Conservation (phyloP, 1,140 invertebrate genomes). For the Eupristina koningsbergeri region DNA sequence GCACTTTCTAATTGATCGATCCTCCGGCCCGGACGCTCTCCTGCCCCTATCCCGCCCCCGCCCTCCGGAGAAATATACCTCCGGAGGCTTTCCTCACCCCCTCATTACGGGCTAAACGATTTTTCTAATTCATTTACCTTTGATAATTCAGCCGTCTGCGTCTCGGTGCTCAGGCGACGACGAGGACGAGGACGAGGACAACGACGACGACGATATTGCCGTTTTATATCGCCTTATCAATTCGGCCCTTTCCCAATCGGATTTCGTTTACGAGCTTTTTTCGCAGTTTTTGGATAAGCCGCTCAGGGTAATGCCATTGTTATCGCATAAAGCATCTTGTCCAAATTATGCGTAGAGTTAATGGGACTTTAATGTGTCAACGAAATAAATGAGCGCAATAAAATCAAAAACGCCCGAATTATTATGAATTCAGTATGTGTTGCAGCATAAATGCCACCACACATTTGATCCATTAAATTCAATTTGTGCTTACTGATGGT, state of each 20-base stretch:
- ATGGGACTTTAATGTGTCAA: too few species aligned
- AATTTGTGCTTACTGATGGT: background rate
- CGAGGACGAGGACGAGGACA: too few species aligned
- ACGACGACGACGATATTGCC: too few species aligned
- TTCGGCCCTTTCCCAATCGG: too few species aligned
- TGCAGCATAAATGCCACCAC: too few species aligned
- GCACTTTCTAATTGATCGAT: conserved; percentile 49
- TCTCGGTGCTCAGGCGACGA: too few species aligned
- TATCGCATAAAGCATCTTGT: background rate
- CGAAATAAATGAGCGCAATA: too few species aligned
- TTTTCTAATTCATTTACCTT: conserved; percentile 31
- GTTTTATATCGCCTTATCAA: too few species aligned
- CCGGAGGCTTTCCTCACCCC: background rate
- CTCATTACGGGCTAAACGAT: conserved; percentile 23
- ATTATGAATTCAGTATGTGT: too few species aligned
- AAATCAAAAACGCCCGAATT: too few species aligned
- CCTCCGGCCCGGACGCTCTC: background rate
- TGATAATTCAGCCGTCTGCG: background rate
- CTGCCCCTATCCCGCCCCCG: too few species aligned
- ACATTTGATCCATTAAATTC: background rate
- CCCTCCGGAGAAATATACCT: conserved; percentile 1
- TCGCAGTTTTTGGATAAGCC: background rate
- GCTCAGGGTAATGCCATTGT: background rate
- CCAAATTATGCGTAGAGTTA: too few species aligned
- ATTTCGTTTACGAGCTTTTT: background rate